Conservation (phyloP, 2,888 invertebrate species). For the Pyrochroa serraticornis region DNA sequence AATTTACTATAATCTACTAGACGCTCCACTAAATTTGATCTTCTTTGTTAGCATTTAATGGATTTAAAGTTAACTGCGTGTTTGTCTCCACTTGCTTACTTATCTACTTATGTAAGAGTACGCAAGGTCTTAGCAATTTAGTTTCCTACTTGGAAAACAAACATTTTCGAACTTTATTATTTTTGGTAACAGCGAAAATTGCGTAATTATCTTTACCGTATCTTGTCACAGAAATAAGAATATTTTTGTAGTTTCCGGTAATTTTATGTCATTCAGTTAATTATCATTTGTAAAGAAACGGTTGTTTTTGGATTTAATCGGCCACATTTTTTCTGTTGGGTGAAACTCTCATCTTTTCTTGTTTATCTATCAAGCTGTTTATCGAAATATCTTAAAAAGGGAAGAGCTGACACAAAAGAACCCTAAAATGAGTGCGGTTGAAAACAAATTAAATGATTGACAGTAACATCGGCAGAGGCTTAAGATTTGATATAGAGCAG, state of each 20-base stretch:
- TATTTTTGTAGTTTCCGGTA: no score
- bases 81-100: slow-evolving; percentile 31
- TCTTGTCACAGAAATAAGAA: no score
- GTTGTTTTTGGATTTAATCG: no score
- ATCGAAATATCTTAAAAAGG: background rate
- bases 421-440: slow-evolving; percentile 24
- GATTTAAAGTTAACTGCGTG: slow-evolving; percentile 30
- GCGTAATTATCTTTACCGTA: background rate
- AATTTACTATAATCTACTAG: slow-evolving; percentile 10
- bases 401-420: slow-evolving; percentile 15
- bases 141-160: slow-evolving; percentile 27
- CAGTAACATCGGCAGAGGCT: slow-evolving; percentile 32
- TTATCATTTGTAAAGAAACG: no score
- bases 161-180: slow-evolving; percentile 22
- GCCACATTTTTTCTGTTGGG: no score
- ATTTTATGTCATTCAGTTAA: no score
- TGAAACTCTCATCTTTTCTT: no score
- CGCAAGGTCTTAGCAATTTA: slow-evolving; percentile 31
- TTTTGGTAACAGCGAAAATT: slow-evolving; percentile 15
- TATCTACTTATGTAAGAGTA: slow-evolving; percentile 32
- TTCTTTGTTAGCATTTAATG: slow-evolving; percentile 28
- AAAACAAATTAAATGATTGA: slow-evolving; percentile 36
- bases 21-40: slow-evolving; percentile 16
- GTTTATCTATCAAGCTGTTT: no score
- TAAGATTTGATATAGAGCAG: slow-evolving; percentile 34